phyloP scores from a whole-genome alignment of 2,113 vertebrate genomes.

The Pomatostomus ruficeps region DNA sequence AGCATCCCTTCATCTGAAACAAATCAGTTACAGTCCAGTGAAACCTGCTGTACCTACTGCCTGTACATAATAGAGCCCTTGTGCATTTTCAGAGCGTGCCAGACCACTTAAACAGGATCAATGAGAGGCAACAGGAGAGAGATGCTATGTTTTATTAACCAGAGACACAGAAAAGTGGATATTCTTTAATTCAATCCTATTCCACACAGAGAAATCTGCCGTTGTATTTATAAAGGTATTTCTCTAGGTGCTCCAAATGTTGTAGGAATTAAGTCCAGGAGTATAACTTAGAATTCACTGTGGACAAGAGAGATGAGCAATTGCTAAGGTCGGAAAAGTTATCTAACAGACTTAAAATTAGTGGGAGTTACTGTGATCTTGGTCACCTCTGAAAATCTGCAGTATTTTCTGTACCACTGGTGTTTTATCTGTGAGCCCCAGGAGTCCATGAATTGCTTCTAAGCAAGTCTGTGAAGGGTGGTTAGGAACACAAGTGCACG shows the following conservation, averaged over 20 bases:
- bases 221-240: not conserved
- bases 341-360: not conserved
- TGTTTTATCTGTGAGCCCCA: not conserved
- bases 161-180: not conserved
- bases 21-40: constrained; percentile 63
- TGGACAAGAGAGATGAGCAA: fast-evolving
- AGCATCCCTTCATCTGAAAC: constrained; percentile 61
- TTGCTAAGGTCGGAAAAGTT: not conserved
- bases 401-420: not conserved
- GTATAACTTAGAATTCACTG: not conserved
- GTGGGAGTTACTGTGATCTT: not conserved
- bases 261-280: not conserved
- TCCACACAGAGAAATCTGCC: not conserved
- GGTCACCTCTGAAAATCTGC: not conserved
- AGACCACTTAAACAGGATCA: constrained; percentile 1
- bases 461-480: not conserved
- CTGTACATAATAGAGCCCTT: constrained; percentile 28
- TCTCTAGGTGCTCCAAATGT: not conserved
- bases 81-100: not conserved
- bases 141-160: constrained; percentile 2
- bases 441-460: not conserved
- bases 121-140: not conserved
- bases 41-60: constrained; percentile 48
- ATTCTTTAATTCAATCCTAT: not conserved
- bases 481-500: fast-evolving